These are phyloP conservation scores for Heterotis niloticus DNA, from an alignment of 2,113 vertebrate species.

Conservation along the genomic window DNA sequence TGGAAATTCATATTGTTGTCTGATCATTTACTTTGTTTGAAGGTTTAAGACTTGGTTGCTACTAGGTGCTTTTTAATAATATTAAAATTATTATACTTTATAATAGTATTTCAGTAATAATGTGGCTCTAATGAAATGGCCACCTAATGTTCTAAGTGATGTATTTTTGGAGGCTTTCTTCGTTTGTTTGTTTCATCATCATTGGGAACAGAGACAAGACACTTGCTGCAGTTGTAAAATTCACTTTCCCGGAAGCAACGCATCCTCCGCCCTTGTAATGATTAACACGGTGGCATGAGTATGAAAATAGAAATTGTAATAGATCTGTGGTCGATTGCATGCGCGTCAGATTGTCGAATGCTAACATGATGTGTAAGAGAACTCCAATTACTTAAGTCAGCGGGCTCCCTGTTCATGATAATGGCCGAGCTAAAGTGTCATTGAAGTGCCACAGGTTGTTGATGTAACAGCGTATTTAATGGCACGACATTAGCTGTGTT, in stretches of 20 bases:
- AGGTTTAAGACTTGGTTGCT: too few relatives aligned
- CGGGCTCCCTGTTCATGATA: background rate
- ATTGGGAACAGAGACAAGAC: background rate
- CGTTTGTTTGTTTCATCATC: too few relatives aligned
- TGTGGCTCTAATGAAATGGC: too few relatives aligned
- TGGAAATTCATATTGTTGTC: too few relatives aligned
- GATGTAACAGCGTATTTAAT: background rate
- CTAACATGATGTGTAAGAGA: background rate
- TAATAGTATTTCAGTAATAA: too few relatives aligned
- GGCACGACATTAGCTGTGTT: constrained; percentile 19
- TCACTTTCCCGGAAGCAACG: background rate
- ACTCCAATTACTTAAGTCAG: background rate
- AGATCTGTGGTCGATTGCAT: background rate
- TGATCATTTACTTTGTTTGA: too few relatives aligned
- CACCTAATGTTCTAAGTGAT: too few relatives aligned
- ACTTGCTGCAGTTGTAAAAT: background rate
- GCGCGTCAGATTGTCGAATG: background rate
- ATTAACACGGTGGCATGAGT: background rate
- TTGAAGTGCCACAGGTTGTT: background rate
- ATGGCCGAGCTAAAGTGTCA: background rate
- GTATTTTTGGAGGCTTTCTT: too few relatives aligned
- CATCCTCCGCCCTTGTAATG: background rate
- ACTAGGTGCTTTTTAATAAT: too few relatives aligned
- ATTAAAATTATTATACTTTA: too few relatives aligned
- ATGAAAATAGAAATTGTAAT: background rate